These are phyloP conservation scores for Sinelater perroti DNA, from an alignment of 2,888 invertebrate species.

Conservation along the genomic window DNA sequence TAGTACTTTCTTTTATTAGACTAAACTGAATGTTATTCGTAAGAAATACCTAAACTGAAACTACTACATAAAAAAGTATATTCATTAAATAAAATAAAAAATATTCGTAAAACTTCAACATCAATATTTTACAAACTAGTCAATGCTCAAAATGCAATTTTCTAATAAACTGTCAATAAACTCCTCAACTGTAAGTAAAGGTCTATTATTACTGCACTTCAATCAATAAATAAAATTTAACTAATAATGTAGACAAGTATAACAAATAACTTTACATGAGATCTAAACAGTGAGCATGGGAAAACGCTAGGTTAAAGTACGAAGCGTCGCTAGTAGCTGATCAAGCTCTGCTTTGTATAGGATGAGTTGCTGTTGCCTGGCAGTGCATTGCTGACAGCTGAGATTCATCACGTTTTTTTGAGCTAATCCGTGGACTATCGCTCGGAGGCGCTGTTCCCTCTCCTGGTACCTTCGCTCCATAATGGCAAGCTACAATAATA, in stretches of 20 bases:
- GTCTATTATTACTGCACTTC: no score
- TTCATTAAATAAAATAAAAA: not conserved
- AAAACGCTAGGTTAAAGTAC: constrained; percentile 35
- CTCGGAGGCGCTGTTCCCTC: constrained; percentile 61
- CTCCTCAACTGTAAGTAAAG: no score
- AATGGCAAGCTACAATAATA: constrained; percentile 55
- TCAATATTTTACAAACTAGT: no score
- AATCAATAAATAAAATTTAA: no score
- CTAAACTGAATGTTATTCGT: no score
- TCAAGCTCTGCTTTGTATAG: constrained; percentile 60
- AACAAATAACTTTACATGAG: no score
- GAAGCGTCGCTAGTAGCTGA: constrained; percentile 58
- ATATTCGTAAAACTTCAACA: no score
- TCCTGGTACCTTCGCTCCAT: constrained; percentile 62
- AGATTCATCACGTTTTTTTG: constrained; percentile 56
- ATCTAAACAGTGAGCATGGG: no score
- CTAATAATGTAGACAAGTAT: no score
- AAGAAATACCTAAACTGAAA: no score
- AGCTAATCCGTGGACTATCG: constrained; percentile 61
- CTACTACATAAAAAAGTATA: not conserved
- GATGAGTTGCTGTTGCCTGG: constrained; percentile 58
- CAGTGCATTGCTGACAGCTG: constrained; percentile 58
- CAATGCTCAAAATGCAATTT: no score
- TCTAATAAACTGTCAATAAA: no score
- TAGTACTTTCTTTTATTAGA: not conserved